Conservation (phyloP, 2,888 invertebrate genomes). For the Desoria tigrina region DNA sequence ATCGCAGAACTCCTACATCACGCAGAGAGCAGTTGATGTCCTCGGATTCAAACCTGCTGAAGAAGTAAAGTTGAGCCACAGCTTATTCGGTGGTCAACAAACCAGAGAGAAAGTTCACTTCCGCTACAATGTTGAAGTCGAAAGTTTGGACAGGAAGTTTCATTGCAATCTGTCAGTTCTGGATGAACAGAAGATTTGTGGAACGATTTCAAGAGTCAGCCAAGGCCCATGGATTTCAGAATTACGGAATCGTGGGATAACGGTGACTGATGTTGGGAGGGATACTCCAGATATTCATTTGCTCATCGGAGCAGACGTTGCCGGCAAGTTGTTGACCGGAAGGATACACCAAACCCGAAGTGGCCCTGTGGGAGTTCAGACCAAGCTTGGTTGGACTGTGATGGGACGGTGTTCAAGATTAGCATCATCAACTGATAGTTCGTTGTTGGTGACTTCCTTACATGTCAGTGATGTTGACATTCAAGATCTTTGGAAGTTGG, state of each 20-base stretch:
- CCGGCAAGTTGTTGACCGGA: slow-evolving; percentile 24
- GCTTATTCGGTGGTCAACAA: slow-evolving; percentile 44
- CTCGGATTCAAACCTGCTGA: slow-evolving; percentile 43
- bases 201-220: neutral
- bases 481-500: slow-evolving; percentile 32
- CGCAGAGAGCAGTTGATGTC: slow-evolving; percentile 36
- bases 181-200: slow-evolving; percentile 11
- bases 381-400: slow-evolving; percentile 4
- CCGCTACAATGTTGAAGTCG: neutral
- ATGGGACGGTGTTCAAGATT: slow-evolving; percentile 44
- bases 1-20: slow-evolving; percentile 52
- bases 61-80: slow-evolving; percentile 38
- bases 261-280: slow-evolving; percentile 9
- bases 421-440: slow-evolving; percentile 34
- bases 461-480: neutral
- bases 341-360: neutral
- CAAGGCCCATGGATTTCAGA: slow-evolving; percentile 16
- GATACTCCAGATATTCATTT: neutral
- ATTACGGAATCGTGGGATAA: neutral
- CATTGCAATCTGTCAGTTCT: neutral
- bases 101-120: neutral
- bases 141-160: neutral
- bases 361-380: slow-evolving; percentile 17
- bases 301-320: slow-evolving; percentile 14
- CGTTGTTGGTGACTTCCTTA: slow-evolving; percentile 2